Conservation (phyloP, 2,797 vertebrate genomes). For the Pogoniulus pusillus region DNA sequence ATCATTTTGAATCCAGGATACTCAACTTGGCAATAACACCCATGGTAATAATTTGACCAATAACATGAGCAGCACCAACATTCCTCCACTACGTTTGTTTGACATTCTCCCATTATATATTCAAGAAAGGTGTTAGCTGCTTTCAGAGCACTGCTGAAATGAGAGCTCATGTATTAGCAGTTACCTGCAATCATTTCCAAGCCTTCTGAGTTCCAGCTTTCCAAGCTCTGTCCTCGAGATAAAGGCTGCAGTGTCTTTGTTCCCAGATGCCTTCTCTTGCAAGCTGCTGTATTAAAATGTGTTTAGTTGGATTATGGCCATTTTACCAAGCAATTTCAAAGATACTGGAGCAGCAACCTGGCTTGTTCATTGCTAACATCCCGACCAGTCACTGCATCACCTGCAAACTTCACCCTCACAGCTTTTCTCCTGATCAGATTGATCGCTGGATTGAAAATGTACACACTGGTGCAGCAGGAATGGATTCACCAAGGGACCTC, state of each 20-base stretch:
- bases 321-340: background rate
- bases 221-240: background rate
- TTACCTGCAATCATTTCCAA: conserved; percentile 31
- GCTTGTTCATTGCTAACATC: background rate
- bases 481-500: background rate
- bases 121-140: conserved; percentile 3
- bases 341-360: background rate
- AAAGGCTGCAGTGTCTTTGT: background rate
- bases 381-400: background rate
- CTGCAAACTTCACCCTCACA: background rate
- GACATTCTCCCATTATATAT: conserved; percentile 3
- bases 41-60: background rate
- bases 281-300: background rate
- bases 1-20: background rate
- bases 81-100: conserved; percentile 7
- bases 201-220: background rate
- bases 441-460: background rate
- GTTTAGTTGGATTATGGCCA: background rate
- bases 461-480: background rate
- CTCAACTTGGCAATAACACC: background rate
- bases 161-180: conserved; percentile 4
- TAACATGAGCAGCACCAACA: background rate
- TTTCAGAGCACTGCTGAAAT: conserved; percentile 11
- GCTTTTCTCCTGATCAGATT: background rate
- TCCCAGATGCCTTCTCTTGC: background rate